Conservation (phyloP, 2,113 vertebrate genomes). For the Benitochromis conjunctus region DNA sequence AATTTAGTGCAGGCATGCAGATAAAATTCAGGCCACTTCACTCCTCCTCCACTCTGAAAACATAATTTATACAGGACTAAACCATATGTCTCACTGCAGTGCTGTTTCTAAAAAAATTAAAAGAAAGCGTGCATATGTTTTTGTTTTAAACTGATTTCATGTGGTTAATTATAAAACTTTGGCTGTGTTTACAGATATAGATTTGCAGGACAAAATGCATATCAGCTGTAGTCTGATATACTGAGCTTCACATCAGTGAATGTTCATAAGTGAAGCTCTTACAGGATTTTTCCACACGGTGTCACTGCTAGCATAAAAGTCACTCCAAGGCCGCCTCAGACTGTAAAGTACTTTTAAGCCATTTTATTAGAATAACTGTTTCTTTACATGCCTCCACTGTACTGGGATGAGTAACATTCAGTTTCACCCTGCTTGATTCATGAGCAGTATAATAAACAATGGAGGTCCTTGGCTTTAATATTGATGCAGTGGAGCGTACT, state of each 20-base stretch:
- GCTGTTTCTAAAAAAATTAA: background rate
- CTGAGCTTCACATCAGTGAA: background rate
- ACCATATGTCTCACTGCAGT: background rate
- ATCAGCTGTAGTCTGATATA: background rate
- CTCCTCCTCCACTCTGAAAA: background rate
- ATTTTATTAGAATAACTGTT: background rate
- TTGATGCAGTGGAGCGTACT: background rate
- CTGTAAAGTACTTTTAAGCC: background rate
- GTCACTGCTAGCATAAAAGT: constrained; percentile 46
- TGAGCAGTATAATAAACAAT: constrained; percentile 23
- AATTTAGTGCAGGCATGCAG: background rate
- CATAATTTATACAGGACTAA: background rate
- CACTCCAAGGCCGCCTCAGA: background rate
- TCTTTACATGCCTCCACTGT: background rate
- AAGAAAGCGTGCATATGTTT: background rate
- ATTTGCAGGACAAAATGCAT: background rate
- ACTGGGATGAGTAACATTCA: background rate
- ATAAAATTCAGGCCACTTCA: background rate
- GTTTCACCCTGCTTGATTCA: constrained; percentile 5
- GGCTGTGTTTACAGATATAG: background rate
- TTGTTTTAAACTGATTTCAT: background rate
- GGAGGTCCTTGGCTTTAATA: constrained; percentile 9
- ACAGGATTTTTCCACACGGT: constrained; percentile 38
- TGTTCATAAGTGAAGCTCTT: background rate
- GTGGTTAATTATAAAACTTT: background rate